Base-by-base conservation (phyloP, 2,888 invertebrate genomes). In the Sceliomorpha sp. region DNA sequence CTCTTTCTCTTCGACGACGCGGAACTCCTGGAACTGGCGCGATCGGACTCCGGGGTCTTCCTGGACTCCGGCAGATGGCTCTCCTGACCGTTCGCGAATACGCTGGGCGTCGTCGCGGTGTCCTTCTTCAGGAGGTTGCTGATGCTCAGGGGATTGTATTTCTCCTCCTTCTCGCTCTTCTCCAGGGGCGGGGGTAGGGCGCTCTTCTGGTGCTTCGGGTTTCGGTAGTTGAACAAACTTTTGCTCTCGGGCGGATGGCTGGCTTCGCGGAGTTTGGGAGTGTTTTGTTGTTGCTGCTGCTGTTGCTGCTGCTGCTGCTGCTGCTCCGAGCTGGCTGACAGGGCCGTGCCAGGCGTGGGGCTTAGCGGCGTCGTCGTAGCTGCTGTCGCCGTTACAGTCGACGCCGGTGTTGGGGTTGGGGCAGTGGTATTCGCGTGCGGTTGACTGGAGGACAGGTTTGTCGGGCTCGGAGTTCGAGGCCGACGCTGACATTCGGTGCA, bases 401-500 rank as follows among this genome's bases (percentile, higher is more conserved):
- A 51, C 45, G 70, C 53, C 9, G 79, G 67, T 58, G 77, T 72
- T n/a, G n/a, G n/a, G n/a, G 79, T 68, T 10, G 73, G 60, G n/a
- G 72, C 64, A 8, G 62, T 50, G 10, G 62, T 50, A 9, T 68
- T 50, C 7, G 70, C 69, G 39, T 26, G 71, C 53, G 58, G 72
- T 67, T 82, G 81, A 88, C 86, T 78, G 83, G 89, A 75, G 81
- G 89, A 75, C 64, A 86, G 89, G 88, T 89, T 90, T 44, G 81
- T 88, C 34, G 84, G 86, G 59, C 92, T 93, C 47, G 89, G 90
- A 73, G 93, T 93, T 86, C 92, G 91, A 80, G 93, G 93, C 82
- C 93, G 92, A 84, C 95, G 93, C 85, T 96, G 95, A 89, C 98
- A 98, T 89, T 97, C 97, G 34, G 95, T 94, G 89, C 98, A 98